phyloP scores from a whole-genome alignment of 2,888 invertebrate genomes.

The Strigamia maritima region DNA sequence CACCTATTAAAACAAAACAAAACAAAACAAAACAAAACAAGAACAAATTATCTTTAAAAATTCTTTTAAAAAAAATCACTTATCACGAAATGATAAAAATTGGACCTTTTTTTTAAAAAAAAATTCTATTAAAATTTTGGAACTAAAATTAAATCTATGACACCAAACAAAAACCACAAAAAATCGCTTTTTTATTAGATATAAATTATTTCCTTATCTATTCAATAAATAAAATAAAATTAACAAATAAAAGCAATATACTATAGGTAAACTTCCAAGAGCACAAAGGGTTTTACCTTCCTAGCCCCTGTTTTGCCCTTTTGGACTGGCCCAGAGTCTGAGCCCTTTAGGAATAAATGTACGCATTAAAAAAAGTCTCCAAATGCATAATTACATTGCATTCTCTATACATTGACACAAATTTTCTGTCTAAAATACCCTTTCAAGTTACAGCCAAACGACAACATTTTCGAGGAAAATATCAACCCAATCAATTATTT shows the following conservation, averaged over 20 bases:
- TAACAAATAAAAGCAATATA: not conserved
- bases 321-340: conserved; percentile 22
- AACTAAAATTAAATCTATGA: too few species aligned
- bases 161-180: too few species aligned
- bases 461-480: not conserved
- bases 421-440: not conserved
- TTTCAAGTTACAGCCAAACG: not conserved
- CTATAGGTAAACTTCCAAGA: not conserved
- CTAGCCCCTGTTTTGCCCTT: conserved; percentile 23
- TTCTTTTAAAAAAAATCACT: not conserved
- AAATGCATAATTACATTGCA: not conserved
- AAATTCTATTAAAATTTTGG: too few species aligned
- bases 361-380: not conserved
- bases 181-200: not conserved
- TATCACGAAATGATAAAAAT: too few species aligned
- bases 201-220: not conserved
- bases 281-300: conserved; percentile 28
- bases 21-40: not conserved
- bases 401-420: not conserved
- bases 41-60: not conserved
- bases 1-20: conserved; percentile 48
- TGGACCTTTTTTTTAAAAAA: too few species aligned
- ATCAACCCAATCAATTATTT: not conserved
- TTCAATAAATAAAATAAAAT: not conserved
- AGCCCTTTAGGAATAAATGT: conserved; percentile 17